These are phyloP conservation scores for Grus americana DNA, from an alignment of 2,113 vertebrate genomes.

Conservation along the genomic window DNA sequence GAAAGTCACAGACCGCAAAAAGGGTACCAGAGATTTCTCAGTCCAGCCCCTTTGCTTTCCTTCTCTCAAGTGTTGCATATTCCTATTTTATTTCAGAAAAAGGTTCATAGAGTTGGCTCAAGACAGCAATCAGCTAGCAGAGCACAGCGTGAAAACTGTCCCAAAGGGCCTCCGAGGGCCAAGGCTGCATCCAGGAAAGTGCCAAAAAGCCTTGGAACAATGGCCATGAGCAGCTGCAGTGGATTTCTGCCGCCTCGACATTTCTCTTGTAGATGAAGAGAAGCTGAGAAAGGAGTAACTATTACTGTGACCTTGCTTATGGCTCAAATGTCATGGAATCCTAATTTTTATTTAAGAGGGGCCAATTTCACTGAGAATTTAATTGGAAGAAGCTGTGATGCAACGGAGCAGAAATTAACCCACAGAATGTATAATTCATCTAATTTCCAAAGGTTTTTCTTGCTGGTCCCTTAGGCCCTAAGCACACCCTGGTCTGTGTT, in stretches of 20 bases:
- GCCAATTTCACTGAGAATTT: neutral
- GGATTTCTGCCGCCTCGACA: neutral
- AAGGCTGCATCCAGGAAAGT: neutral
- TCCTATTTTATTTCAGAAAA: slow-evolving; percentile 7
- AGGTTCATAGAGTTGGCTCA: neutral
- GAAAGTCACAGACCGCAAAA: neutral
- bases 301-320: slow-evolving; percentile 19
- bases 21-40: neutral
- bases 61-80: neutral
- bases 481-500: neutral
- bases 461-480: neutral
- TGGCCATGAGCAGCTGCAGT: neutral
- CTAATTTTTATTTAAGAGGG: slow-evolving; percentile 25
- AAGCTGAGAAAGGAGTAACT: neutral
- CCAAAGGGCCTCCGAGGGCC: neutral
- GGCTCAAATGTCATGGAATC: slow-evolving; percentile 17
- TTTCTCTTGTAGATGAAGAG: slow-evolving; percentile 10
- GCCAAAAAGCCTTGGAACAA: slow-evolving; percentile 37
- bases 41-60: neutral
- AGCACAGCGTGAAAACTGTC: neutral
- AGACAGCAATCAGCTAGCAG: neutral
- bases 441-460: neutral
- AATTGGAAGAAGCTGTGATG: neutral
- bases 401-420: neutral
- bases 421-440: neutral